These are phyloP conservation scores for Grapholita molesta DNA, from an alignment of 1,140 invertebrate genomes.

Conservation along the genomic window DNA sequence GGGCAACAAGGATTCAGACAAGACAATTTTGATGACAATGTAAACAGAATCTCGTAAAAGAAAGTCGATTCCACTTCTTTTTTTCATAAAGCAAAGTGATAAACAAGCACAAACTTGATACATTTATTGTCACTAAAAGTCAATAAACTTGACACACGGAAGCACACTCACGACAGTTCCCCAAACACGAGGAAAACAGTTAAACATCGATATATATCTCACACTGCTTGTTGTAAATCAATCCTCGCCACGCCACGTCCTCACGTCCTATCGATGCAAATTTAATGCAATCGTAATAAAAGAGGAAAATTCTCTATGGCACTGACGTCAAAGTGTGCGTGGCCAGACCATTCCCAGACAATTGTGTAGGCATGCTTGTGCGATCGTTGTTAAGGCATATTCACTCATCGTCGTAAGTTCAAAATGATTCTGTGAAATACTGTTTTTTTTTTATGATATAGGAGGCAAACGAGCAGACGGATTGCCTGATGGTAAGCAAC, in stretches of 20 bases:
- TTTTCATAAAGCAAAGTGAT: too few relatives aligned
- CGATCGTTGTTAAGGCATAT: not conserved
- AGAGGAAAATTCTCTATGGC: slow-evolving; percentile 1
- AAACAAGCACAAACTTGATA: too few relatives aligned
- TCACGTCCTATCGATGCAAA: not conserved
- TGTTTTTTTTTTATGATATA: too few relatives aligned
- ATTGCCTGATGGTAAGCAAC: too few relatives aligned
- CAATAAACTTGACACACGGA: not conserved
- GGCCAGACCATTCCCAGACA: slow-evolving; percentile 9
- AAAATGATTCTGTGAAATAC: too few relatives aligned
- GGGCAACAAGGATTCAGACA: too few relatives aligned
- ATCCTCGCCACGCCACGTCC: not conserved
- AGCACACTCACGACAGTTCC: not conserved
- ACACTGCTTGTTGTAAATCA: not conserved
- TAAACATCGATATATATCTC: not conserved
- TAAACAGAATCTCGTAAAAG: too few relatives aligned
- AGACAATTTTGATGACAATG: too few relatives aligned
- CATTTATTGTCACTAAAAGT: not conserved
- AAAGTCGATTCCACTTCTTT: too few relatives aligned
- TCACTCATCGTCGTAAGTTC: too few relatives aligned
- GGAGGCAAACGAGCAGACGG: too few relatives aligned
- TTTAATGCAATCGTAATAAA: not conserved
- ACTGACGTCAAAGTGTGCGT: not conserved
- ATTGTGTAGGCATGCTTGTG: not conserved
- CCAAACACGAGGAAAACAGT: slow-evolving; percentile 7